phyloP scores from a whole-genome alignment of 2,113 vertebrate species.

The Callionymus lyra region DNA sequence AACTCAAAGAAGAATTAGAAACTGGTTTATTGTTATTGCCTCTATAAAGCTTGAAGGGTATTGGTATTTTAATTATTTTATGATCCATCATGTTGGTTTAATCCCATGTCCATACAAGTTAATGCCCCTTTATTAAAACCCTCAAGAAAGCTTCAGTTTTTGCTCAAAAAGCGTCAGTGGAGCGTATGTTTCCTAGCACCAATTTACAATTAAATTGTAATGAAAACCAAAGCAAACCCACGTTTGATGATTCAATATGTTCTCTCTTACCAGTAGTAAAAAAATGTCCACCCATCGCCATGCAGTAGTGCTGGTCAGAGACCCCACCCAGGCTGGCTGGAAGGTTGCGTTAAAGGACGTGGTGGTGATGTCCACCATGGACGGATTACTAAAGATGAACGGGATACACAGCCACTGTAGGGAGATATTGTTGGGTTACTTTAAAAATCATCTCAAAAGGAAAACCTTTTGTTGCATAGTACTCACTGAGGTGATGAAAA shows the following conservation, averaged over 20 bases:
- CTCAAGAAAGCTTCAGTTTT: too few relatives aligned
- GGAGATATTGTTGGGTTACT: not conserved
- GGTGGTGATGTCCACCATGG: slow-evolving; percentile 35
- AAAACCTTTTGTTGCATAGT: too few relatives aligned
- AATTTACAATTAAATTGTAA: too few relatives aligned
- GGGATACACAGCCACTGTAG: slow-evolving; percentile 53
- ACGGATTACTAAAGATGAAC: slow-evolving; percentile 39
- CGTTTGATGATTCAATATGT: not conserved
- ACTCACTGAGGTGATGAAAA: slow-evolving; percentile 58
- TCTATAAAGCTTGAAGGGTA: too few relatives aligned
- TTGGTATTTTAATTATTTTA: too few relatives aligned
- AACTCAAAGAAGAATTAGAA: too few relatives aligned
- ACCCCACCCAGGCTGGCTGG: slow-evolving; percentile 48
- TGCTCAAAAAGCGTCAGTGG: too few relatives aligned
- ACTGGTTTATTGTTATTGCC: too few relatives aligned
- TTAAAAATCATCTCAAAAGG: not conserved
- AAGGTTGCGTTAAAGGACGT: slow-evolving; percentile 45
- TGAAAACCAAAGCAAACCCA: not conserved
- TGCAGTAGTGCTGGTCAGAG: slow-evolving; percentile 26
- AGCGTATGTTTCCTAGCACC: too few relatives aligned
- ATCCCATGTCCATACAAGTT: too few relatives aligned
- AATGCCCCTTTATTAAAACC: too few relatives aligned
- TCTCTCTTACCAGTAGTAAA: slow-evolving; percentile 38
- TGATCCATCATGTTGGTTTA: too few relatives aligned
- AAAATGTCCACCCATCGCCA: slow-evolving; percentile 57